Percentiles rank a stretch among this genome's conserved stretches.
phyloP scores from a whole-genome alignment of 2,888 invertebrate species.

The Hyppa rectilinea region DNA sequence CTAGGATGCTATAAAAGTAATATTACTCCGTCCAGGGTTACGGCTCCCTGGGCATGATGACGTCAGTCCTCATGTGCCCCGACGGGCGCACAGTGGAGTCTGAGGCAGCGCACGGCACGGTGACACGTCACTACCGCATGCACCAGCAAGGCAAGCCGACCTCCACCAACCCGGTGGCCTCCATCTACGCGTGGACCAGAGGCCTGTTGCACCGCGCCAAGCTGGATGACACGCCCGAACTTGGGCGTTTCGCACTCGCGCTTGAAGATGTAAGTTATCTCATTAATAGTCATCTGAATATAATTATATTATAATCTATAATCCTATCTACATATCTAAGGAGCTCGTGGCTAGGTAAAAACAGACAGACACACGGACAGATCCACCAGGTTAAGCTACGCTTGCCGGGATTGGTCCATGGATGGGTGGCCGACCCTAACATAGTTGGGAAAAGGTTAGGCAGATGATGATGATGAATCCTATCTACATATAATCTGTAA shows the following conservation, averaged over 20 bases:
- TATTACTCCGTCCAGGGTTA: constrained; percentile 86
- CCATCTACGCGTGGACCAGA: constrained; percentile 97
- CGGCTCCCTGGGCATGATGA: constrained; percentile 97
- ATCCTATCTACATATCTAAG: no score
- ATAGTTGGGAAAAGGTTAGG: no score
- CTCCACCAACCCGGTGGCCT: constrained; percentile 97
- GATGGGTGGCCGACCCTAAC: no score
- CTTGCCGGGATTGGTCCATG: no score
- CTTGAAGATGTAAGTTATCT: constrained; percentile 92
- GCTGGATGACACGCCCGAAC: constrained; percentile 94
- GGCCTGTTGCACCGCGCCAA: constrained; percentile 96
- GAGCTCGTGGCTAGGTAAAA: no score
- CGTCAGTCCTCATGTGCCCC: constrained; percentile 97
- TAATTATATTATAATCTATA: no score
- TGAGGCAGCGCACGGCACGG: constrained; percentile 98
- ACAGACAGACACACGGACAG: no score
- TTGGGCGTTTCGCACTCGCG: constrained; percentile 92
- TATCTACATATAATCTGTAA: no score
- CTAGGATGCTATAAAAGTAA: background rate
- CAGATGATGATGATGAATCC: no score
- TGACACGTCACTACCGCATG: constrained; percentile 96
- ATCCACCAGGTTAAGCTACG: no score
- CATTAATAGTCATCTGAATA: background rate
- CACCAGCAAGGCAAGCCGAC: constrained; percentile 96
- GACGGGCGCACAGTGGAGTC: constrained; percentile 96